These are phyloP conservation scores for Phytoseiulus persimilis DNA, from an alignment of 2,888 invertebrate species.

Conservation along the genomic window DNA sequence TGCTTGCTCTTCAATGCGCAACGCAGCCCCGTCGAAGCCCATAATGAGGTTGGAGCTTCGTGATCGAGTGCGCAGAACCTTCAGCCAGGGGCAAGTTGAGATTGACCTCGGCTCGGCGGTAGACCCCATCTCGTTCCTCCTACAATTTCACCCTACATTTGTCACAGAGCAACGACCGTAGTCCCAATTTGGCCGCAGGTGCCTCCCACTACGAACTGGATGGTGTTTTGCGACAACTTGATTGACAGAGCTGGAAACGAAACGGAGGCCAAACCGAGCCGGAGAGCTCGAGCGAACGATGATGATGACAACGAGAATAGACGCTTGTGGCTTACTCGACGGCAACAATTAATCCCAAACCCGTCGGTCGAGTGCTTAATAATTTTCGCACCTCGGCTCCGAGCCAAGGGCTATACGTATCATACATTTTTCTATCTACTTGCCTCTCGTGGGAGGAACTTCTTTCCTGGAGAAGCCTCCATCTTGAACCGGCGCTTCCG, in stretches of 20 bases:
- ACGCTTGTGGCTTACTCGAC: not conserved
- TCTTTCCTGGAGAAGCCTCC: no score
- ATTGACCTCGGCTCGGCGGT: not conserved
- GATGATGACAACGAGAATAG: not conserved
- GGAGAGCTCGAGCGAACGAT: not conserved
- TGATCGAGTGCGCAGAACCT: not conserved
- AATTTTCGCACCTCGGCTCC: not conserved
- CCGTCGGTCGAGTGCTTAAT: not conserved
- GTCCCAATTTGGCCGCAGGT: not conserved
- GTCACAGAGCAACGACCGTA: not conserved
- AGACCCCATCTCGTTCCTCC: slow-evolving; percentile 5
- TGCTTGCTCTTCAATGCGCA: not conserved
- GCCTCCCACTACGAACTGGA: not conserved
- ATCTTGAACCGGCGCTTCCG: no score
- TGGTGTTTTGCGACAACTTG: not conserved
- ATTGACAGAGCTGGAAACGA: not conserved
- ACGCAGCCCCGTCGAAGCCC: not conserved
- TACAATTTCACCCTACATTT: slow-evolving; percentile 5
- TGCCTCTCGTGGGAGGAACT: no score
- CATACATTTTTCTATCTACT: not conserved
- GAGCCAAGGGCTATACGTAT: not conserved
- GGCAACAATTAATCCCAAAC: not conserved
- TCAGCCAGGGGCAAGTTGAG: slow-evolving; percentile 18
- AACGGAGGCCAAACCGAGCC: not conserved
- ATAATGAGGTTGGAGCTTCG: not conserved